Evolutionary conservation across 2,888 invertebrate species (phyloP).

Genomic region (Antheraea assamensis): DNA sequence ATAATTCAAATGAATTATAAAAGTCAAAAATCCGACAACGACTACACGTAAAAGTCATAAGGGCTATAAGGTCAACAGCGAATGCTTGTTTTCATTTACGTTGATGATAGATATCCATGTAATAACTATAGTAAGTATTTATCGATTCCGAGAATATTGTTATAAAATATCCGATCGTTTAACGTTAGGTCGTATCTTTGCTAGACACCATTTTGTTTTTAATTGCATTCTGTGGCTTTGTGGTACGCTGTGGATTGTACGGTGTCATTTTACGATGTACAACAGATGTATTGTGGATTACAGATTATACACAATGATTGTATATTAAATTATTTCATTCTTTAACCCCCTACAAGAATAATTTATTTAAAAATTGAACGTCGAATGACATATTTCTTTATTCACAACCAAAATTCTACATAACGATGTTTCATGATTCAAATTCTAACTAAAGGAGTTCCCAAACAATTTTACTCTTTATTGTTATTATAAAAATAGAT

Average conservation of each 20-base stretch:
- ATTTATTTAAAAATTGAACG: background rate
- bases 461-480: background rate
- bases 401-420: background rate
- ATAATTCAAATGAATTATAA: background rate
- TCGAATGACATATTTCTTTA: too few species aligned
- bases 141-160: slow-evolving; percentile 7
- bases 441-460: background rate
- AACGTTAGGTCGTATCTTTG: background rate
- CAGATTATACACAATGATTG: background rate
- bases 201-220: background rate
- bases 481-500: background rate
- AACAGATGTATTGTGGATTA: background rate
- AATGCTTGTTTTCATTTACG: background rate
- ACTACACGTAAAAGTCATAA: background rate
- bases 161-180: slow-evolving; percentile 2
- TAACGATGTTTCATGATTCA: background rate
- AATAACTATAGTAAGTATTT: background rate
- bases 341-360: background rate
- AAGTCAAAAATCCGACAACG: background rate
- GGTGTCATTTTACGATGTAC: background rate
- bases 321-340: background rate
- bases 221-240: background rate
- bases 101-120: background rate
- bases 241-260: background rate
- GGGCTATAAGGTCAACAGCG: background rate